These are phyloP conservation scores for Drosophila takahashii DNA, from an alignment of 1,140 invertebrate species.

Conservation along the genomic window DNA sequence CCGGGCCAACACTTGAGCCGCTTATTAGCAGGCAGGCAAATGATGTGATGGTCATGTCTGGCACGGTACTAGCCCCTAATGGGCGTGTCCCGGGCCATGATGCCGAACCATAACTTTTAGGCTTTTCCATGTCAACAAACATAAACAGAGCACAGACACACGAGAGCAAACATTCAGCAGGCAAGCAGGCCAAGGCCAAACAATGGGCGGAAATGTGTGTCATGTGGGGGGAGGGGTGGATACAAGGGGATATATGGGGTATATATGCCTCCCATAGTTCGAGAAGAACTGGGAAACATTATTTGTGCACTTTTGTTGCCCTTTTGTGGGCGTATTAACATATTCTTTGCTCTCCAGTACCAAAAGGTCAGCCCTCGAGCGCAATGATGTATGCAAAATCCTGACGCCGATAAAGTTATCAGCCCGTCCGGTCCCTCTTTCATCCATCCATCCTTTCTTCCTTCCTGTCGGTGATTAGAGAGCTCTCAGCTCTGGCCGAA, in stretches of 20 bases:
- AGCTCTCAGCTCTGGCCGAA: conserved; percentile 6
- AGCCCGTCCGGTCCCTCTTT: conserved; percentile 7
- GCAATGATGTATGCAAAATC: conserved; percentile 74
- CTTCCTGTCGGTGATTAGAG: conserved; percentile 12
- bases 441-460: conserved; percentile 9
- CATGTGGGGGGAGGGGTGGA: neutral
- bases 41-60: conserved; percentile 51
- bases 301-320: conserved; percentile 51
- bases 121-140: conserved; percentile 79
- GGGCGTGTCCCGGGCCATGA: conserved; percentile 36
- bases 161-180: conserved; percentile 36
- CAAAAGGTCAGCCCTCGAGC: conserved; percentile 33
- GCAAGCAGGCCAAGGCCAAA: conserved; percentile 51
- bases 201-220: conserved; percentile 47
- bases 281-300: conserved; percentile 12
- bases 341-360: conserved; percentile 21
- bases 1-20: conserved; percentile 74
- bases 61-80: conserved; percentile 3
- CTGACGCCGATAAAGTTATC: conserved; percentile 72
- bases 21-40: conserved; percentile 73
- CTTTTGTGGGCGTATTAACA: conserved; percentile 43
- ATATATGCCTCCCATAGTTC: conserved; percentile 5
- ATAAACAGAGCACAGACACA: conserved; percentile 61
- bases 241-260: no score
- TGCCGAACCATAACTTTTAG: conserved; percentile 74